phyloP scores from a whole-genome alignment of 2,113 vertebrate genomes.

The Osmerus mordax region DNA sequence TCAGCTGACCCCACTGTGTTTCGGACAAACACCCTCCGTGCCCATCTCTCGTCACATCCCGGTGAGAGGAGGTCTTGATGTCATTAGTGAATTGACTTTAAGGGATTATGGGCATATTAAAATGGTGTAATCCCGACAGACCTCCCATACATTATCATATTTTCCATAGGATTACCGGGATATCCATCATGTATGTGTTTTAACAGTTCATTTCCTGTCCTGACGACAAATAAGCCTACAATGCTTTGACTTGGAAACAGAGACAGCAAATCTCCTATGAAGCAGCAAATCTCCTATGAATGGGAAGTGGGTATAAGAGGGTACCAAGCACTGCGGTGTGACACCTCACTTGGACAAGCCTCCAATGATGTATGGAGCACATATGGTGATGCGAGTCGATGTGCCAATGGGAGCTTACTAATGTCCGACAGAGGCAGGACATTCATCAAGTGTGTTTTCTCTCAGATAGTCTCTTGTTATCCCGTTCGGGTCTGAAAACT shows the following conservation, averaged over 20 bases:
- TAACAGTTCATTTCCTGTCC: too few relatives aligned
- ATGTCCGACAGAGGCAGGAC: slow-evolving; percentile 8
- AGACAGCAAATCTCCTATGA: not conserved
- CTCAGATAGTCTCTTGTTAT: slow-evolving; percentile 7
- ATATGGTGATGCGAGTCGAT: slow-evolving; percentile 2
- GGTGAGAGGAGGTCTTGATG: slow-evolving; percentile 40
- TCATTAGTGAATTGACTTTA: slow-evolving; percentile 55
- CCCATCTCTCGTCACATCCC: slow-evolving; percentile 15
- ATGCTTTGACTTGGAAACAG: too few relatives aligned
- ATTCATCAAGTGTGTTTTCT: slow-evolving; percentile 18
- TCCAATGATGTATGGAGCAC: slow-evolving; percentile 2
- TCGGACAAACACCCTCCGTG: slow-evolving; percentile 9
- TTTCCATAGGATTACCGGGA: slow-evolving; percentile 38
- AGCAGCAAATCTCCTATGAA: too few relatives aligned
- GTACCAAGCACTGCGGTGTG: not conserved
- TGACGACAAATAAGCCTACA: too few relatives aligned
- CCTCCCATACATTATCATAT: slow-evolving; percentile 32
- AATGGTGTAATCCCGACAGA: slow-evolving; percentile 46
- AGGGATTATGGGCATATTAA: slow-evolving; percentile 50
- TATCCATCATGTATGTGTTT: not conserved
- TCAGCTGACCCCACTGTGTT: slow-evolving; percentile 22
- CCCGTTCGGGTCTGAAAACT: not conserved
- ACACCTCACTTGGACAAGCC: not conserved
- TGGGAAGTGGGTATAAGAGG: slow-evolving; percentile 18
- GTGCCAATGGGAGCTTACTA: slow-evolving; percentile 3